These are phyloP conservation scores for Odontomyia ornata DNA, from an alignment of 2,888 invertebrate species.

Conservation along the genomic window DNA sequence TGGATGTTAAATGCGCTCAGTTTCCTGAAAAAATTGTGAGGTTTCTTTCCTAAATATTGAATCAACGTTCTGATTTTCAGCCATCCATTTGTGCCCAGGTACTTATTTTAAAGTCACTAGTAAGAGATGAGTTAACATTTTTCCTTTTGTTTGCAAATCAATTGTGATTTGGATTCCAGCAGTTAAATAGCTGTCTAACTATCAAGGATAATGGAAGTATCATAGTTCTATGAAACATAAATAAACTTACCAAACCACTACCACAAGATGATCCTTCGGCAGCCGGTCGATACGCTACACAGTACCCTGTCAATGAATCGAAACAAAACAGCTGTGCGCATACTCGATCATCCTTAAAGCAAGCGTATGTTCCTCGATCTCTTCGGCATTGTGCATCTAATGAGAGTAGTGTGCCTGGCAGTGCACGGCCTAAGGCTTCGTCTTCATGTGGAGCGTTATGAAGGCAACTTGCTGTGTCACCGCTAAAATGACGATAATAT, in stretches of 20 bases:
- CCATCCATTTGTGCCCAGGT: too few relatives aligned
- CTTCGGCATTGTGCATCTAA: conserved; percentile 92
- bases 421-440: conserved; percentile 84
- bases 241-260: conserved; percentile 80
- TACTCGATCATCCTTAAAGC: conserved; percentile 90
- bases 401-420: conserved; percentile 88
- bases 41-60: too few relatives aligned
- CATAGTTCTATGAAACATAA: too few relatives aligned
- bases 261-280: conserved; percentile 95
- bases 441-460: conserved; percentile 95
- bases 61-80: too few relatives aligned
- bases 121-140: too few relatives aligned
- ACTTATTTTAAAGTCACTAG: too few relatives aligned
- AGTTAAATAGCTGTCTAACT: too few relatives aligned
- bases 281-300: conserved; percentile 93
- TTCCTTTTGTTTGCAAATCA: too few relatives aligned
- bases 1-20: too few relatives aligned
- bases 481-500: conserved; percentile 75
- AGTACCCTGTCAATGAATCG: conserved; percentile 93
- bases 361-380: conserved; percentile 88
- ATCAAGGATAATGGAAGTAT: too few relatives aligned
- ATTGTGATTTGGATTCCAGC: too few relatives aligned
- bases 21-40: too few relatives aligned
- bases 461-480: conserved; percentile 92
- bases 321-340: conserved; percentile 96